phyloP scores from a whole-genome alignment of 2,888 invertebrate species.

The Tenthredo distinguenda region DNA sequence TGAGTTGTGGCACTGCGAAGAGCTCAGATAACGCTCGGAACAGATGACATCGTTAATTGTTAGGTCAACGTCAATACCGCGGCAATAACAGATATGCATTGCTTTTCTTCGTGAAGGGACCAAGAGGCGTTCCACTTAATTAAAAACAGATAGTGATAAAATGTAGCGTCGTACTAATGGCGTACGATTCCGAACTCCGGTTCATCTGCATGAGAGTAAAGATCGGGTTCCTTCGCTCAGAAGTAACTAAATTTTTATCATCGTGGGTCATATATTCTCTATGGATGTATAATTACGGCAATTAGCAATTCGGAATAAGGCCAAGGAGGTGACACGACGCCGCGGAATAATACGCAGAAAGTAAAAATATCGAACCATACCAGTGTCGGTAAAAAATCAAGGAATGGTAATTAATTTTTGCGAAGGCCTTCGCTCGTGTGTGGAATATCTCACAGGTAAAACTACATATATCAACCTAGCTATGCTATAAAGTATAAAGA shows the following conservation, averaged over 20 bases:
- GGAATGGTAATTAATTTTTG: not conserved
- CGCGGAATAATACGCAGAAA: not conserved
- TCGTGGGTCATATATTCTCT: not conserved
- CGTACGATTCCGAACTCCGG: not conserved
- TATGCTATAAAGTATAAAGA: not conserved
- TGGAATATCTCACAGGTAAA: not conserved
- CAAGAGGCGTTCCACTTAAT: conserved; percentile 1
- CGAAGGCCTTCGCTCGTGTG: not conserved
- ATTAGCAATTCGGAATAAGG: conserved; percentile 25
- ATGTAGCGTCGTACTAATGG: not conserved
- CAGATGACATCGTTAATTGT: conserved; percentile 44
- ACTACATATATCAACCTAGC: not conserved
- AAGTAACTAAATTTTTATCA: not conserved
- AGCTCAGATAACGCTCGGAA: not conserved
- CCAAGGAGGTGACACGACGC: not conserved
- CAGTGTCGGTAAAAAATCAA: not conserved
- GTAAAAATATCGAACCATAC: not conserved
- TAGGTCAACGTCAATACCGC: not conserved
- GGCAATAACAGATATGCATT: conserved; percentile 1
- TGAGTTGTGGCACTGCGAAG: not conserved
- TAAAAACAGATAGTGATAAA: not conserved
- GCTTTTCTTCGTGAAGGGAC: not conserved
- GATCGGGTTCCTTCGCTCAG: not conserved
- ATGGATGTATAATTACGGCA: not conserved
- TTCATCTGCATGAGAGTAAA: no score